These are phyloP conservation scores for Catocala fraxini DNA, from an alignment of 2,888 invertebrate genomes.

Conservation along the genomic window DNA sequence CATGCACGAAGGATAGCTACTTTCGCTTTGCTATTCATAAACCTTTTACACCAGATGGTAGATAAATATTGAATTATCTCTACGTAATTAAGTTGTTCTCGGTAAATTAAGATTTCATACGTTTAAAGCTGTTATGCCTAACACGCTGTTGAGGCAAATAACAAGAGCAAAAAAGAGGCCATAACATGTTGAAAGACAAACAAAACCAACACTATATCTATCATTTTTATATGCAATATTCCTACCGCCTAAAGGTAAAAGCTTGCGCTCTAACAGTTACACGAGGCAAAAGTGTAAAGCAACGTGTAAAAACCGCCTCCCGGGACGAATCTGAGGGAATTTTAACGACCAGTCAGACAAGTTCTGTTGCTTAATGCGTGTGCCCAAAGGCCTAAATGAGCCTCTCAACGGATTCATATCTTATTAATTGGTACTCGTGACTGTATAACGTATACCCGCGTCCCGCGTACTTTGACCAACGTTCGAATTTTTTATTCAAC, in stretches of 20 bases:
- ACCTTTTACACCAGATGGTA: conserved; percentile 27
- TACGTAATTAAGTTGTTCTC: too few relatives aligned
- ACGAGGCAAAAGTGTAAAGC: conserved; percentile 57
- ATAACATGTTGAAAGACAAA: neutral
- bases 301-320: conserved; percentile 57
- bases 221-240: conserved; percentile 8
- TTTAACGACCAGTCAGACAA: conserved; percentile 73
- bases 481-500: conserved; percentile 13
- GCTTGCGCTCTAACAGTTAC: conserved; percentile 34
- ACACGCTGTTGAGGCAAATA: too few relatives aligned
- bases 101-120: too few relatives aligned
- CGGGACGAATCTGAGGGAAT: conserved; percentile 76
- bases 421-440: conserved; percentile 61
- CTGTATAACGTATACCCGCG: conserved; percentile 35
- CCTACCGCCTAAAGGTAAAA: conserved; percentile 26
- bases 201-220: neutral
- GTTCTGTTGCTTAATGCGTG: conserved; percentile 65
- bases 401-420: conserved; percentile 56
- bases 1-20: conserved; percentile 69
- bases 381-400: conserved; percentile 67
- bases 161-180: too few relatives aligned
- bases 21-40: conserved; percentile 63
- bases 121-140: too few relatives aligned
- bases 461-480: conserved; percentile 33
- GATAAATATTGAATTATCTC: neutral